A percentile compares a stretch with the other conserved stretches of the same genome.
phyloP scores from a whole-genome alignment of 1,140 invertebrate genomes.

The Tigriopus japonicus region DNA sequence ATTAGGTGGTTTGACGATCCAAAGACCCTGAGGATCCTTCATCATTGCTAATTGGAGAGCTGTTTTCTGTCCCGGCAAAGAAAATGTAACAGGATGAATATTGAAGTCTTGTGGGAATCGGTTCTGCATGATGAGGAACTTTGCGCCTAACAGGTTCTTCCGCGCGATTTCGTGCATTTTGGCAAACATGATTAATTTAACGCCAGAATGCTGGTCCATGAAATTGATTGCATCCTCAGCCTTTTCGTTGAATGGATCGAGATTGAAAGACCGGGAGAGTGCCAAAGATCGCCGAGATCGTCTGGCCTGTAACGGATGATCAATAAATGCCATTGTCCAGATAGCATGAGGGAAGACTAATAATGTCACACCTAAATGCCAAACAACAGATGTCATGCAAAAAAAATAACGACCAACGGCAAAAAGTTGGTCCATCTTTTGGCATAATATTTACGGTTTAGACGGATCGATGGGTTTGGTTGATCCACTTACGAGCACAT shows the following conservation, averaged over 20 bases:
- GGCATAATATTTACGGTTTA: not conserved
- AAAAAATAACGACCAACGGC: not conserved
- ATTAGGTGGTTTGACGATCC: slow-evolving; percentile 6
- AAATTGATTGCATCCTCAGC: not conserved
- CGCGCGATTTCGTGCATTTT: not conserved
- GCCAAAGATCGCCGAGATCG: not conserved
- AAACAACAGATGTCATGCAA: not conserved
- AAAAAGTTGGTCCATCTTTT: not conserved
- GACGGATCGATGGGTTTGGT: no score
- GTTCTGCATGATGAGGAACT: not conserved
- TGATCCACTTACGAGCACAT: no score
- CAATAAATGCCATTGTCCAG: not conserved
- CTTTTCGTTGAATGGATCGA: not conserved
- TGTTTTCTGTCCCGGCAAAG: not conserved
- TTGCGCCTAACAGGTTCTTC: not conserved
- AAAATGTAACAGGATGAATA: slow-evolving; percentile 4
- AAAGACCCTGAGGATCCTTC: not conserved
- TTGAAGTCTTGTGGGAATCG: not conserved
- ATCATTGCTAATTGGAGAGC: not conserved
- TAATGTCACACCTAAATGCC: not conserved
- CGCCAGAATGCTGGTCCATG: not conserved
- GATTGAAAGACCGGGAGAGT: not conserved
- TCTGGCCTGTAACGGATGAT: not conserved
- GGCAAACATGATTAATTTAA: not conserved
- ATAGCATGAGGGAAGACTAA: not conserved